Evolutionary conservation across 2,888 invertebrate genomes (phyloP), one percentile per base, ranked within the genome.

Genomic region (Salticus scenicus): DNA sequence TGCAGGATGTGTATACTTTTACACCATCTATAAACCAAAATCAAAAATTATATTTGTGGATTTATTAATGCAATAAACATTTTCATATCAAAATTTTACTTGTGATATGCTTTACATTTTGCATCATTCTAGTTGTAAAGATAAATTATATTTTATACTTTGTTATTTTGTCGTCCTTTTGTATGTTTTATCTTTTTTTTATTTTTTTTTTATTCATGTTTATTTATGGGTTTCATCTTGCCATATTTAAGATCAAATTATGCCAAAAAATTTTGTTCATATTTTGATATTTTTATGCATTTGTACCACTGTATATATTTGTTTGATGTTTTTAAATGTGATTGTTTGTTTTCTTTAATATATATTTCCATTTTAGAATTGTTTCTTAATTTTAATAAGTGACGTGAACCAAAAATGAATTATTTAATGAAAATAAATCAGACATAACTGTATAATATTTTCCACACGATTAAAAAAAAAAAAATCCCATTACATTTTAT

Each of bases 161-260:
- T 28, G 20, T 64, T 28, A 12, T n/a, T n/a, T n/a, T n/a, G n/a
- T n/a, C n/a, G n/a, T n/a, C n/a, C n/a, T n/a, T n/a, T n/a, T 4
- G 1, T 30, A 64, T 64, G 14, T 27, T 64, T 67, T 67, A n/a
- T 33, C 33, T 33, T 67, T 33, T 67, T 33, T 33, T 67, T 67
- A 33, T 33, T 14, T 67, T 67, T 67, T 33, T 14, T 14, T 12
- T 33, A 33, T 74, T 64, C 74, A 74, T 63, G 28, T 24, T 74
- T 74, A 74, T 74, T 74, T 74, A 74, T 73, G 17, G 31, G 27
- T 24, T 33, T 24, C 47, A 42, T 51, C 37, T 74, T 74, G 74
- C 74, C 74, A 74, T 74, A 74, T 74, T 74, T 74, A 30, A 57
- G n/a, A 51, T 20, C 31, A 37, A 30, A 42, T 63, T 63, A 74